Evolutionary conservation across 2,797 vertebrate genomes (phyloP).

Genomic region (Cyclura pinguis): DNA sequence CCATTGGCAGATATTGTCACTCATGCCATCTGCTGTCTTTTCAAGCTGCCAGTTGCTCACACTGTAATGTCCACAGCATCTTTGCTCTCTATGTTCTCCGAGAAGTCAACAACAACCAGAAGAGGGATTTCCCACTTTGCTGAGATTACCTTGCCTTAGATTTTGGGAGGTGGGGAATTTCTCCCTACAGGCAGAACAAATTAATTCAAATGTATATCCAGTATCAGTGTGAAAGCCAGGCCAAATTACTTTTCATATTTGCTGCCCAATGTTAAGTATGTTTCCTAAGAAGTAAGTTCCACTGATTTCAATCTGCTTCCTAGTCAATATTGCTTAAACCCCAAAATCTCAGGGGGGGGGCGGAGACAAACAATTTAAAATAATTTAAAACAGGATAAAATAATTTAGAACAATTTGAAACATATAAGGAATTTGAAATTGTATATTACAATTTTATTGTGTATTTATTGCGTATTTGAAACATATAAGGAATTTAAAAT

Average conservation of each 20-base stretch:
- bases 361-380: too few relatives aligned
- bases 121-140: neutral
- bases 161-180: neutral
- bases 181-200: neutral
- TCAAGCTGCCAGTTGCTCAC: slow-evolving; percentile 19
- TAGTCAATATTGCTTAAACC: neutral
- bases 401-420: too few relatives aligned
- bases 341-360: too few relatives aligned
- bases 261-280: neutral
- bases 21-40: slow-evolving; percentile 35
- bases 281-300: neutral
- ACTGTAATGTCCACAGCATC: neutral
- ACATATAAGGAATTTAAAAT: too few relatives aligned
- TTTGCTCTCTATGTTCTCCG: neutral
- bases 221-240: neutral
- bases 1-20: slow-evolving; percentile 25
- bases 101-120: neutral
- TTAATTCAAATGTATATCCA: neutral
- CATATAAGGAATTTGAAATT: too few relatives aligned
- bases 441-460: too few relatives aligned
- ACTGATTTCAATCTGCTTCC: neutral
- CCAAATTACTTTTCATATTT: neutral
- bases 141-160: slow-evolving; percentile 2
- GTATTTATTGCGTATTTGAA: too few relatives aligned
- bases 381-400: too few relatives aligned